phyloP scores from a whole-genome alignment of 2,797 vertebrate genomes.

The Muraenolepis orangiensis region DNA sequence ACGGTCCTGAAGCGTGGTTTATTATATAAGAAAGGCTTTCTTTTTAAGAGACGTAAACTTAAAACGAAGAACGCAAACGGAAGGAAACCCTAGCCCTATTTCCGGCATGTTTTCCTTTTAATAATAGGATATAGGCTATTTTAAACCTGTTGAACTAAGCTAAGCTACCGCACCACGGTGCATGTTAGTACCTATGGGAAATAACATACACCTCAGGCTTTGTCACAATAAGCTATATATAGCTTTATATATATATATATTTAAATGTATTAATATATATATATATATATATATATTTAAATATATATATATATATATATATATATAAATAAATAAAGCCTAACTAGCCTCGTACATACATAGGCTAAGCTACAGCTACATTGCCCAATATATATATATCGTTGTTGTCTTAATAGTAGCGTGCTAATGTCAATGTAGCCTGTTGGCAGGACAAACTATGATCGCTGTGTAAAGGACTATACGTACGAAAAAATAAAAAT shows the following conservation, averaged over 20 bases:
- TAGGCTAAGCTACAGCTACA: background rate
- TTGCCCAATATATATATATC: conserved; percentile 1
- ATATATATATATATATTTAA: too few species aligned
- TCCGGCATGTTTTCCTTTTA: background rate
- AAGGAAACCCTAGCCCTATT: background rate
- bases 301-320: too few species aligned
- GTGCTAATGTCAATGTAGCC: conserved; percentile 18
- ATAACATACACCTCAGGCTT: background rate
- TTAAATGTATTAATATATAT: too few species aligned
- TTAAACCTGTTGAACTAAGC: background rate
- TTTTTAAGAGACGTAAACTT: background rate
- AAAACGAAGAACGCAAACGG: background rate
- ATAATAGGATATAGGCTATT: background rate
- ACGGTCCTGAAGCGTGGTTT: background rate
- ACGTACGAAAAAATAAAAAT: conserved; percentile 35
- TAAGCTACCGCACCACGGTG: too few species aligned
- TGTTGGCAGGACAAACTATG: conserved; percentile 24
- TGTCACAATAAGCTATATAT: background rate
- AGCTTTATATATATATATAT: too few species aligned
- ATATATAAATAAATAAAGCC: too few species aligned
- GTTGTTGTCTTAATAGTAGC: conserved; percentile 18
- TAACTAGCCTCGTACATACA: background rate
- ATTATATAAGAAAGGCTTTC: background rate
- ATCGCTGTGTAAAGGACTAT: conserved; percentile 1
- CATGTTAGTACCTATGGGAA: background rate